Evolutionary conservation across 2,113 vertebrate species (phyloP).

Genomic region (Lampris megalopsis): DNA sequence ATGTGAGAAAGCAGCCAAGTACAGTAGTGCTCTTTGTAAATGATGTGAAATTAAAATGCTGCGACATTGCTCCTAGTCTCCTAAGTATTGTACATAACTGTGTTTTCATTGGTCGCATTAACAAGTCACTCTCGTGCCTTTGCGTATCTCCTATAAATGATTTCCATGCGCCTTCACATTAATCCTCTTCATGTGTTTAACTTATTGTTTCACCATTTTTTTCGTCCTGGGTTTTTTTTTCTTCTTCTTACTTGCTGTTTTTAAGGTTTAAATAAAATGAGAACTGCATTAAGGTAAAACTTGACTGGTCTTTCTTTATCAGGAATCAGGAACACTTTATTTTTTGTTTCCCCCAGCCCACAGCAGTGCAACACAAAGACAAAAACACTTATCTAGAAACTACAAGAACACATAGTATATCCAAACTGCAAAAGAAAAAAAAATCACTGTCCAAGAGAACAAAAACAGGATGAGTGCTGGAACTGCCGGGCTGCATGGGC

Average conservation of each 20-base stretch:
- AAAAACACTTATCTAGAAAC: too few species aligned
- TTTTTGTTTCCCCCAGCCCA: too few species aligned
- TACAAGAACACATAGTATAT: too few species aligned
- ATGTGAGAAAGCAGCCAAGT: slow-evolving; percentile 38
- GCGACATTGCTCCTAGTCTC: slow-evolving; percentile 44
- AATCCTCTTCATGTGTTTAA: slow-evolving; percentile 66
- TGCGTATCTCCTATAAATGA: slow-evolving; percentile 41
- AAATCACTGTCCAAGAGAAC: too few species aligned
- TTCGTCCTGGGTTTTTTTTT: slow-evolving; percentile 52
- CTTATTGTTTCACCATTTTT: slow-evolving; percentile 74
- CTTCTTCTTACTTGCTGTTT: slow-evolving; percentile 30
- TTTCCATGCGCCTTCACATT: slow-evolving; percentile 44
- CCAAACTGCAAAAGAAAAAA: too few species aligned
- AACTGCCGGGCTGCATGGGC: too few species aligned
- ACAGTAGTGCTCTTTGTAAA: slow-evolving; percentile 66
- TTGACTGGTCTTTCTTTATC: slow-evolving; percentile 3
- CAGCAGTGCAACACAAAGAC: too few species aligned
- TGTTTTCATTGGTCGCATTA: slow-evolving; percentile 52
- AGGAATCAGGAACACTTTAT: too few species aligned
- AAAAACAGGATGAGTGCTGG: too few species aligned
- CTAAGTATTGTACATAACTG: slow-evolving; percentile 76
- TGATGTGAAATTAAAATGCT: slow-evolving; percentile 61
- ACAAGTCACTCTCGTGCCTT: slow-evolving; percentile 49
- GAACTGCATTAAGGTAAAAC: slow-evolving; percentile 35
- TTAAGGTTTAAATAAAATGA: slow-evolving; percentile 71